A percentile compares a stretch with the other conserved stretches of the same genome.
phyloP scores from a whole-genome alignment of 2,888 invertebrate species.

The Acholoe squamosa region DNA sequence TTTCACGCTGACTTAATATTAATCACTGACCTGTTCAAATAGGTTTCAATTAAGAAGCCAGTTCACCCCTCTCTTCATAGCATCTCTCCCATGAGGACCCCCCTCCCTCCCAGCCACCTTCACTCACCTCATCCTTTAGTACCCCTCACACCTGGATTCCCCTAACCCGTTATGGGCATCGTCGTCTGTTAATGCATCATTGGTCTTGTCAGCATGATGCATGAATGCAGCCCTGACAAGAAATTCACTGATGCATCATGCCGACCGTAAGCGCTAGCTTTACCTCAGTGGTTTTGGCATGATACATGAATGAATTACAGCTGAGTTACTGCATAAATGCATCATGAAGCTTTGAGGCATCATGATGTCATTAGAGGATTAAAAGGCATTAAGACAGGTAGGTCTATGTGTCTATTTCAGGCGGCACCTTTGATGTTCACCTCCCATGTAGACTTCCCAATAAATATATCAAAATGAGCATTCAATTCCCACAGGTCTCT shows the following conservation, averaged over 20 bases:
- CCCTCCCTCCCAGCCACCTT: not conserved
- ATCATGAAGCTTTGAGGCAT: too few relatives aligned
- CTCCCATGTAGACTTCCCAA: conserved; percentile 38
- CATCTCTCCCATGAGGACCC: not conserved
- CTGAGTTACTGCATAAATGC: too few relatives aligned
- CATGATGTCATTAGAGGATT: too few relatives aligned
- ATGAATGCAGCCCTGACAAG: too few relatives aligned
- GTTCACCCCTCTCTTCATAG: not conserved
- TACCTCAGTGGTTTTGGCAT: too few relatives aligned
- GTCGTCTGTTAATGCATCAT: too few relatives aligned
- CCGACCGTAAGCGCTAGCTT: too few relatives aligned
- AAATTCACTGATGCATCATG: too few relatives aligned
- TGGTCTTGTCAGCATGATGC: too few relatives aligned
- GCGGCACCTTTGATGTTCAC: conserved; percentile 33
- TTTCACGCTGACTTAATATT: not conserved
- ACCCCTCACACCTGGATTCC: not conserved
- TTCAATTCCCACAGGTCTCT: conserved; percentile 7
- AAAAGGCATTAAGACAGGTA: conserved; percentile 35
- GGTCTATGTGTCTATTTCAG: conserved; percentile 56
- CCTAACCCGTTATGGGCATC: too few relatives aligned
- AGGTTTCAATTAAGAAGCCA: conserved; percentile 6
- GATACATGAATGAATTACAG: too few relatives aligned
- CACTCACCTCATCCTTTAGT: not conserved
- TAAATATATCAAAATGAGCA: conserved; percentile 59
- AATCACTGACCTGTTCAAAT: not conserved